phyloP scores from a whole-genome alignment of 2,797 vertebrate species.

The Cygnus olor region DNA sequence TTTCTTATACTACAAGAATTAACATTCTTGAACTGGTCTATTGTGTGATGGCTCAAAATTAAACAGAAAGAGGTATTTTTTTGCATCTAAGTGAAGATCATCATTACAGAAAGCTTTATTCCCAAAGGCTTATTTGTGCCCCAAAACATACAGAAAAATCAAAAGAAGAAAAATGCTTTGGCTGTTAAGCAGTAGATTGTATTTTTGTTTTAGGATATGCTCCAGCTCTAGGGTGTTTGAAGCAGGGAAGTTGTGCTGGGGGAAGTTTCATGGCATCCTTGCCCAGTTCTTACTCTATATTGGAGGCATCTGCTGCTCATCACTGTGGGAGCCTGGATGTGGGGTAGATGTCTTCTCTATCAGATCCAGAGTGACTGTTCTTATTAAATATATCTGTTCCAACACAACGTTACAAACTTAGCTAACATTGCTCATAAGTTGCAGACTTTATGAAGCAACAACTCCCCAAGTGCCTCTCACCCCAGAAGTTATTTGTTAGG shows the following conservation, averaged over 20 bases:
- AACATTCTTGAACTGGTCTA: background rate
- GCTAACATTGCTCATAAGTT: background rate
- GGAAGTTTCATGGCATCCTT: background rate
- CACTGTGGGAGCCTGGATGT: background rate
- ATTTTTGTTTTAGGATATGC: conserved; percentile 15
- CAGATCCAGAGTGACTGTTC: background rate
- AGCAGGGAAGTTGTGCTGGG: background rate
- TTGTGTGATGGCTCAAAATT: background rate
- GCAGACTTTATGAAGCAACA: background rate
- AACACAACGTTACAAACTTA: background rate
- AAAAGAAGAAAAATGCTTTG: conserved; percentile 11
- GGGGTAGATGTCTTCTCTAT: background rate
- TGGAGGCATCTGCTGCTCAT: background rate
- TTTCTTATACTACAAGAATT: background rate
- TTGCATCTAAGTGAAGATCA: background rate
- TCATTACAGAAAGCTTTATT: background rate
- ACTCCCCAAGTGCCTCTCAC: background rate
- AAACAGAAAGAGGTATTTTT: background rate
- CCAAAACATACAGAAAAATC: background rate
- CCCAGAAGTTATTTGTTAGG: background rate
- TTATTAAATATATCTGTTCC: conserved; percentile 29
- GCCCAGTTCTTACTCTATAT: background rate
- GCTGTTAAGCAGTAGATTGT: background rate
- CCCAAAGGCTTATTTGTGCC: background rate
- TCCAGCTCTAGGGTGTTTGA: background rate